Base-by-base conservation (phyloP, 2,797 vertebrate genomes). In the Chelon auratus region DNA sequence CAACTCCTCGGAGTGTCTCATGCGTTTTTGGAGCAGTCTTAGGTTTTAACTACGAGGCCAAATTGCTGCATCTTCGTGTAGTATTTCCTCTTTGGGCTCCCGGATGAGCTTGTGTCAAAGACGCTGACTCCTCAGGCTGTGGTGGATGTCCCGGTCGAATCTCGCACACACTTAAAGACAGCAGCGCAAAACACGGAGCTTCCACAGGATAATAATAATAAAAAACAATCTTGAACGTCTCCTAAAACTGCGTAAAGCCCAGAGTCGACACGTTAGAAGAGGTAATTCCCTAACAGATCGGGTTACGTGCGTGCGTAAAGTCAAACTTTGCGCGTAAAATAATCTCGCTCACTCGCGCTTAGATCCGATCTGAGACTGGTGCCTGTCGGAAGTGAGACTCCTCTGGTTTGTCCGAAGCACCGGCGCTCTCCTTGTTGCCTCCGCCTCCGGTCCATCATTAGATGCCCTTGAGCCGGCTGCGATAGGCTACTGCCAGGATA, bases 401-500 rank as follows among this genome's bases (percentile, higher is more conserved):
- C 69, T 33, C 78, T 53, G 87, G 72, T 90, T 88, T 84, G 83
- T 88, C 91, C 90, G 64, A 71, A 63, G 73, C 71, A 80, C 87
- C 87, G 82, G 76, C 85, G 63, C 81, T 55, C 82, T 86, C 75
- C 85, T 84, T 55, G 77, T 30, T 83, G 87, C 86, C 87, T 90
- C 92, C 91, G 83, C 91, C 91, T 92, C 87, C 84, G 74, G 82
- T 81, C 68, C 84, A 81, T 91, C 87, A 89, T 80, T 76, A 87
- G 80, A 62, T 76, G 80, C 65, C 78, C 80, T 78, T 75, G 79
- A 78, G 78, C 81, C 81, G 81, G 14, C 84, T 90, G 84, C 86
- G 84, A 92, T 87, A 92, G 91, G 90, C 87, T 89, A 82, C 87
- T 90, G 88, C 85, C 86, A 89, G 86, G 79, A 89, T 63, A 75